Conservation (phyloP, 2,113 vertebrate species). For the Dunckerocampus dactyliophorus region DNA sequence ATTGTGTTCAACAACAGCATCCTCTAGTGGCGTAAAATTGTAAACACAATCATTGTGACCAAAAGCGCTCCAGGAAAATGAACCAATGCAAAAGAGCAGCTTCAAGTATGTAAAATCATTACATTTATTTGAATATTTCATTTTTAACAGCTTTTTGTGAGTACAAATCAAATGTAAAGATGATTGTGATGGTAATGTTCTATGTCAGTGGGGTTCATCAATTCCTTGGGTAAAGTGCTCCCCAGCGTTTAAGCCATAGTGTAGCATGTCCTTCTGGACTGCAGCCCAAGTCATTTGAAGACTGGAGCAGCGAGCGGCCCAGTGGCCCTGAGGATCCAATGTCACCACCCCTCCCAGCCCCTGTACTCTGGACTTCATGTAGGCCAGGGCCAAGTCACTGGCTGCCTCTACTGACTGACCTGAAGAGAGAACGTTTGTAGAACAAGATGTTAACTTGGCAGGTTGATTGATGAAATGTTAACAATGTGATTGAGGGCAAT, state of each 20-base stretch:
- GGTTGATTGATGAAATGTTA: neutral
- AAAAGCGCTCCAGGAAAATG: neutral
- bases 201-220: conserved; percentile 1
- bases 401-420: conserved; percentile 74
- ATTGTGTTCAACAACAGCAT: neutral
- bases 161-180: no score
- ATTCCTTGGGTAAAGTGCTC: conserved; percentile 51
- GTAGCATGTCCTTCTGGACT: conserved; percentile 69
- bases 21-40: neutral
- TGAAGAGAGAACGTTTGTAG: neutral
- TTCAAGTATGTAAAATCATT: neutral
- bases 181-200: no score
- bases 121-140: no score
- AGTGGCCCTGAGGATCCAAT: conserved; percentile 75
- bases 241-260: conserved; percentile 67
- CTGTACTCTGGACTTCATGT: conserved; percentile 78
- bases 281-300: conserved; percentile 84
- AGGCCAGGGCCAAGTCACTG: conserved; percentile 69
- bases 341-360: conserved; percentile 80
- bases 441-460: neutral
- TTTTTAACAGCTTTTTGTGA: no score
- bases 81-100: neutral
- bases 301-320: conserved; percentile 80
- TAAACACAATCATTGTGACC: neutral
- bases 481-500: neutral